Percentiles rank a stretch among this genome's conserved stretches.
These are phyloP conservation scores for Caenorhabditis tropicalis DNA, from an alignment of 1,140 invertebrate genomes.

Conservation along the genomic window DNA sequence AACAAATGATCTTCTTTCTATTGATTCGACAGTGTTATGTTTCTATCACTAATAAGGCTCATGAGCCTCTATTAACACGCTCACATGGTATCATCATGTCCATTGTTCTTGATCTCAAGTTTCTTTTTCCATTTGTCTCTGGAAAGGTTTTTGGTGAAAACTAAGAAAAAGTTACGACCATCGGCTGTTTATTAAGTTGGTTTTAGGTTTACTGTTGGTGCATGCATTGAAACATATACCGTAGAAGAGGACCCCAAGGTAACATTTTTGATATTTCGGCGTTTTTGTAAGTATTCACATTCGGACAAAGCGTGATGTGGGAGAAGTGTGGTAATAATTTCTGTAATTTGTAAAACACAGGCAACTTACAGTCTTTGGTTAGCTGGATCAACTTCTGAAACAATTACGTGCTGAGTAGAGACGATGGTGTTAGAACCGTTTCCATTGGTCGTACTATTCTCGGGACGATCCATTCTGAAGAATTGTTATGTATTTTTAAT, in stretches of 20 bases:
- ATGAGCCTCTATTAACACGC: too few species aligned
- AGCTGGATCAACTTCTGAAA: constrained; percentile 34
- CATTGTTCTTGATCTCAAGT: constrained; percentile 17
- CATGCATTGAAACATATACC: too few species aligned
- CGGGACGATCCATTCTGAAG: constrained; percentile 46
- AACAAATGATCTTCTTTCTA: too few species aligned
- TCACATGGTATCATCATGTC: background rate
- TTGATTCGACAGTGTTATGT: too few species aligned
- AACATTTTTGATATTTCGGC: too few species aligned
- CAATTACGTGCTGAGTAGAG: constrained; percentile 27
- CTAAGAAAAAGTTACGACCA: too few species aligned
- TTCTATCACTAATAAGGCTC: background rate
- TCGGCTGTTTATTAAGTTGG: too few species aligned
- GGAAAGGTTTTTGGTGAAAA: background rate
- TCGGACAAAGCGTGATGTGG: constrained; percentile 21
- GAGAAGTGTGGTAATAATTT: background rate
- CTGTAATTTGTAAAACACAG: background rate
- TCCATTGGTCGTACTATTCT: background rate
- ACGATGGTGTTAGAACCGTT: constrained; percentile 23
- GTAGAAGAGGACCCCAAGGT: background rate
- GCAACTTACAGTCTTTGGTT: constrained; percentile 49
- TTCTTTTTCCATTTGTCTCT: constrained; percentile 7
- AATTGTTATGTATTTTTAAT: too few species aligned
- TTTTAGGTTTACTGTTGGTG: background rate
- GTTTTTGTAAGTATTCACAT: background rate